Evolutionary conservation across 2,888 invertebrate species (phyloP).

Genomic region (Scaptomyza parva): DNA sequence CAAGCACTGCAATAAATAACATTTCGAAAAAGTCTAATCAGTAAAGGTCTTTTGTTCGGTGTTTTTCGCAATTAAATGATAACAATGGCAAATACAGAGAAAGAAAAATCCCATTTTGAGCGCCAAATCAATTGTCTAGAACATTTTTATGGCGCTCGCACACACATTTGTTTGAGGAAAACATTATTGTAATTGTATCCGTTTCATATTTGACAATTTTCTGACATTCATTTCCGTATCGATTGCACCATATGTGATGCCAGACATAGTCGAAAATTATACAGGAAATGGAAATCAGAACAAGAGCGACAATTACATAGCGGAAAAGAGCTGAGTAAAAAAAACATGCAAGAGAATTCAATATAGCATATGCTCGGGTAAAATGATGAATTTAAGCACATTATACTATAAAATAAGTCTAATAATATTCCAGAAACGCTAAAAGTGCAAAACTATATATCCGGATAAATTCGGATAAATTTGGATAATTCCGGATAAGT

Average conservation of each 20-base stretch:
- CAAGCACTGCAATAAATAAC: slow-evolving; percentile 69
- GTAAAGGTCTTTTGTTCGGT: not conserved
- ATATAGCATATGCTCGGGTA: not conserved
- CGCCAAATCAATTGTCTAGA: slow-evolving; percentile 21
- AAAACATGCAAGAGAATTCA: not conserved
- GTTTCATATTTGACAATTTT: slow-evolving; percentile 40
- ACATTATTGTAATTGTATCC: slow-evolving; percentile 54
- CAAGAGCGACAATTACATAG: slow-evolving; percentile 1
- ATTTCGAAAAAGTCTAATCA: slow-evolving; percentile 10
- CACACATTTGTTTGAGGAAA: slow-evolving; percentile 26
- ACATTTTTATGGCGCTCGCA: slow-evolving; percentile 15
- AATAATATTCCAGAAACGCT: not conserved
- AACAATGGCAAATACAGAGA: too few relatives aligned
- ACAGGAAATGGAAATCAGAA: slow-evolving; percentile 30
- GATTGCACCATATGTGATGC: slow-evolving; percentile 32
- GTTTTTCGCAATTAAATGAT: too few relatives aligned
- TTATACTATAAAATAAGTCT: not conserved
- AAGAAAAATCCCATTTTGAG: slow-evolving; percentile 15
- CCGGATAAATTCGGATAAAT: not conserved
- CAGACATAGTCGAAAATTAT: slow-evolving; percentile 2
- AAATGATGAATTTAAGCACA: not conserved
- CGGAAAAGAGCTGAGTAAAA: not conserved
- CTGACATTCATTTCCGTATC: slow-evolving; percentile 40
- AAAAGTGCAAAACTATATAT: not conserved
- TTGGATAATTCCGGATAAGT: not conserved